Conservation (phyloP, 2,113 vertebrate species). For the Misgurnus anguillicaudatus region DNA sequence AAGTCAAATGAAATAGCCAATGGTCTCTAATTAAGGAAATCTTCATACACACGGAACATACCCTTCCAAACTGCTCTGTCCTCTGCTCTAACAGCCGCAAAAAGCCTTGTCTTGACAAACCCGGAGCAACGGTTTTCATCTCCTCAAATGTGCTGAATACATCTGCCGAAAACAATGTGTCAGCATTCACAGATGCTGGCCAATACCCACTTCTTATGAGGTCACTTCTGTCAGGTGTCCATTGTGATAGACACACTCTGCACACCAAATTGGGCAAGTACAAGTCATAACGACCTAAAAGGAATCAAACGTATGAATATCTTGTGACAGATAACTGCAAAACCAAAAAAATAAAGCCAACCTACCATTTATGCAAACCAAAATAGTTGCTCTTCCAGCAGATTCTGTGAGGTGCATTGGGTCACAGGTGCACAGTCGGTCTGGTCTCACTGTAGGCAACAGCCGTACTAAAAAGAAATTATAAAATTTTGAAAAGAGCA, state of each 20-base stretch:
- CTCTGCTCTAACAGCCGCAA: not conserved
- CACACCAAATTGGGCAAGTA: not conserved
- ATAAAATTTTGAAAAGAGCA: no score
- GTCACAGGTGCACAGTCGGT: no score
- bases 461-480: no score
- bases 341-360: not conserved
- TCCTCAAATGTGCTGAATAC: not conserved
- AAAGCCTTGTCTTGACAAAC: not conserved
- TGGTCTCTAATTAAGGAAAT: not conserved
- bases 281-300: not conserved
- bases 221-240: not conserved
- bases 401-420: no score
- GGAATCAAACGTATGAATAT: not conserved
- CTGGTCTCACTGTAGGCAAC: no score
- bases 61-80: not conserved
- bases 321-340: not conserved
- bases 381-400: not conserved
- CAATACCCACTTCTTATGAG: conserved; percentile 4
- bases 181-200: conserved; percentile 4
- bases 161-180: not conserved
- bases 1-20: not conserved
- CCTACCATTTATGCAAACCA: conserved; percentile 1
- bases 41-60: not conserved
- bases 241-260: not conserved
- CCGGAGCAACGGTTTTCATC: not conserved